Base-by-base conservation (phyloP, 2,113 vertebrate species). In the Zosterops pallidus region DNA sequence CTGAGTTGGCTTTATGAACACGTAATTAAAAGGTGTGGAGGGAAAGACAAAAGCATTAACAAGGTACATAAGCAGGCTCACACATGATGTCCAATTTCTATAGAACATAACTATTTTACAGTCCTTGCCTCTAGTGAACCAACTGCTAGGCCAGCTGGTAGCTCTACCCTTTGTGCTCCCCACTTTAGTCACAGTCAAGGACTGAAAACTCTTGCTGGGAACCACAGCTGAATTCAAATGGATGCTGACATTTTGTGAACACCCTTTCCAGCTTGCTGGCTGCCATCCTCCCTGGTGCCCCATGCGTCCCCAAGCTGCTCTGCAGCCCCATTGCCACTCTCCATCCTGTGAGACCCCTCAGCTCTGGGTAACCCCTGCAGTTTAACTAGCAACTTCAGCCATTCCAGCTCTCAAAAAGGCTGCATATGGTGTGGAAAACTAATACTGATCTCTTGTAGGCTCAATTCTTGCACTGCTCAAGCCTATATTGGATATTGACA, bases 131-230 rank as follows among this genome's bases (percentile, higher is more conserved):
- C 82, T 63, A 71, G 59, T 69, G 67, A 88, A 39, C 53, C 88
- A 96, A 76, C 79, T 96, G 90, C 67, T 65, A 57, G 23, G 42
- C 75, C 88, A 96, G 88, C 82, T 96, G 92, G 57, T 80, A 83
- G 67, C 35, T 89, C 50, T 69, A 37, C 16, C 50, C n/a, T 60
- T 83, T 39, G 63, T 25, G 23, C 29, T 70, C 70, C 24, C 0
- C 59, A 80, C 42, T 88, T 93, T 24, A 95, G 65, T 70, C 71
- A 65, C 82, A 80, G 59, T 24, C 25, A 67, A 79, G 33, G 50
- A 46, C 63, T 42, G 50, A 83, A 84, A 93, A 70, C 21, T 39
- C 71, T 70, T 59, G 22, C 85, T 86, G 88, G 53, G 85, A 86
- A 87, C 41, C 23, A 83, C 0, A 1, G 41, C 1, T 76, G 50